Base-by-base conservation (phyloP, 2,888 invertebrate genomes). In the Rhagonycha fulva region DNA sequence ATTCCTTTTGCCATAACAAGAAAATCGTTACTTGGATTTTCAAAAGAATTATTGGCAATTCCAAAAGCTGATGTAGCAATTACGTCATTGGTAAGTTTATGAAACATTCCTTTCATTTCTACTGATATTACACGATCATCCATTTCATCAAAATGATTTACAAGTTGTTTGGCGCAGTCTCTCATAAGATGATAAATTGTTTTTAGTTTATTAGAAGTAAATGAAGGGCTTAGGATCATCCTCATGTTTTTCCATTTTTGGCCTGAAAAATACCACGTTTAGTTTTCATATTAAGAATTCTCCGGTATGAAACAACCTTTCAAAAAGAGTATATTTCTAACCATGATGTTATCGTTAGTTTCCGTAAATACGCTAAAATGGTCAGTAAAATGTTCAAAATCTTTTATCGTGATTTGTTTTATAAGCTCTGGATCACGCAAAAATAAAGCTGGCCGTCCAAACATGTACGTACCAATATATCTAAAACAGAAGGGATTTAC, bases 31-130 rank as follows among this genome's bases (percentile, higher is more conserved):
- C 89, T 81, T 9, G 83, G 84, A 0, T 90, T 87, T 1, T 83
- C 81, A 14, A 88, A 86, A 0, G 91, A 91, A 78, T 91, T 87
- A 0, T 90, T 87, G 76, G 89, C 87, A 3, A 89, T 79, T 0
- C 89, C 89, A 72, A 88, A 89, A 2, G 88, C 89, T 66, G 87
- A 86, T 0, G 88, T 85, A 0, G 88, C 89, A 69, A 89, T 89
- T 3, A 89, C 88, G 79, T 89, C 89, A 71, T 87, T 89, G 2
- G 88, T 84, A 74, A 86, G 88, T 9, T 88, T 84, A 9, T 23
- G 14, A 30, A 72, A 72, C 12, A 67, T 14, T 1, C 70, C 72
- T 47, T 23, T 72, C 63, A 70, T 61, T 70, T 76, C 76, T 2
- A 73, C 9, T 14, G 11, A 0, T 5, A 14, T 4, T n/a, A 67